Percentiles rank a stretch among this genome's conserved stretches.
Evolutionary conservation across 2,113 vertebrate species (phyloP).

Genomic region (Merops nubicus): DNA sequence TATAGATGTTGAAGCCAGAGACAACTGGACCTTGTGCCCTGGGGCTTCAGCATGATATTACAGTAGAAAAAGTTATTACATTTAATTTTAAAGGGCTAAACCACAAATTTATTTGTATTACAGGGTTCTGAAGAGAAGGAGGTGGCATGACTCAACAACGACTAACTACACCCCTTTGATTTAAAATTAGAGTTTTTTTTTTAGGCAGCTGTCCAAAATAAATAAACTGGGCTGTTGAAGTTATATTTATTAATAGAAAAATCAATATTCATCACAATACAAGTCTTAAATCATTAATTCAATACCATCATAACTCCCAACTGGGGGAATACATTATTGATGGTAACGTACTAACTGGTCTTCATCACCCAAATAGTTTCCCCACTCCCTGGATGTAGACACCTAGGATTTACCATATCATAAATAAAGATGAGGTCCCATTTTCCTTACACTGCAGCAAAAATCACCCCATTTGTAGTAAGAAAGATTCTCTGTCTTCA

Average conservation of each 20-base stretch:
- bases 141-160: not conserved
- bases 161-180: not conserved
- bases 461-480: not conserved
- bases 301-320: not conserved
- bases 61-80: not conserved
- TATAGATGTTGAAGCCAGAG: not conserved
- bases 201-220: not conserved
- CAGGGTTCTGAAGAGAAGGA: not conserved
- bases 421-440: not conserved
- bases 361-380: not conserved
- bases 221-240: not conserved
- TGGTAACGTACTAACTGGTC: accelerated
- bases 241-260: not conserved
- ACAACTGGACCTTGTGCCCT: not conserved
- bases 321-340: not conserved
- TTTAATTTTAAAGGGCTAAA: not conserved
- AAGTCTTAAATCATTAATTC: not conserved
- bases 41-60: not conserved
- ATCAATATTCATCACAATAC: not conserved
- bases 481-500: not conserved
- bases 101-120: not conserved
- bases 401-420: not conserved
- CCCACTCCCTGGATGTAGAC: not conserved
- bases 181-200: not conserved
- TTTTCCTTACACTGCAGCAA: not conserved